Evolutionary conservation across 2,113 vertebrate species (phyloP).

Genomic region (Gadus macrocephalus): DNA sequence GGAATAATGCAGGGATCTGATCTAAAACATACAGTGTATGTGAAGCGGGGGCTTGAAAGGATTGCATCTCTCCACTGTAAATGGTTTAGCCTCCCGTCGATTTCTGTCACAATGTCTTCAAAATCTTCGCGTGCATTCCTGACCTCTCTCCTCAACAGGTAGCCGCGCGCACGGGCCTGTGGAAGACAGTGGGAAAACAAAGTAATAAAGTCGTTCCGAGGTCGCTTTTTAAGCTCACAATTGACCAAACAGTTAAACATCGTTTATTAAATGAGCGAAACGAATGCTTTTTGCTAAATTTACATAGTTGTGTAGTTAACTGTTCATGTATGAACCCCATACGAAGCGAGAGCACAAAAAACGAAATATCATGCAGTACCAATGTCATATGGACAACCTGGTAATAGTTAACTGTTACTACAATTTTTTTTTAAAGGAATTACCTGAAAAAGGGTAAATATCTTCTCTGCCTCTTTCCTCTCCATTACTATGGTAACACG

Average conservation of each 20-base stretch:
- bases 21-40: constrained; percentile 50
- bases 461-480: constrained; percentile 26
- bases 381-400: background rate
- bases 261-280: too few species aligned
- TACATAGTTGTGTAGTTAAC: too few species aligned
- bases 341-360: too few species aligned
- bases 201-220: too few species aligned
- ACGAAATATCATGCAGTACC: background rate
- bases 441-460: constrained; percentile 62
- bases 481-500: constrained; percentile 62
- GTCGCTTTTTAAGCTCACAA: background rate
- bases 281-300: too few species aligned
- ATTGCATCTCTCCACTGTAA: constrained; percentile 70
- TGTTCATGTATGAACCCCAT: too few species aligned
- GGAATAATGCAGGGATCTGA: constrained; percentile 9
- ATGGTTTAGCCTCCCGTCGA: constrained; percentile 74
- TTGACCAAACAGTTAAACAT: background rate
- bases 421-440: background rate
- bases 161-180: constrained; percentile 78
- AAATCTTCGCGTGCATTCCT: constrained; percentile 69
- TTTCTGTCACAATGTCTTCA: constrained; percentile 77
- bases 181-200: background rate
- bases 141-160: constrained; percentile 73
- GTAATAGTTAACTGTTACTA: background rate
- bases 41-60: constrained; percentile 73